Conservation (phyloP, 2,888 invertebrate genomes). For the Megaustenia siamemsis region DNA sequence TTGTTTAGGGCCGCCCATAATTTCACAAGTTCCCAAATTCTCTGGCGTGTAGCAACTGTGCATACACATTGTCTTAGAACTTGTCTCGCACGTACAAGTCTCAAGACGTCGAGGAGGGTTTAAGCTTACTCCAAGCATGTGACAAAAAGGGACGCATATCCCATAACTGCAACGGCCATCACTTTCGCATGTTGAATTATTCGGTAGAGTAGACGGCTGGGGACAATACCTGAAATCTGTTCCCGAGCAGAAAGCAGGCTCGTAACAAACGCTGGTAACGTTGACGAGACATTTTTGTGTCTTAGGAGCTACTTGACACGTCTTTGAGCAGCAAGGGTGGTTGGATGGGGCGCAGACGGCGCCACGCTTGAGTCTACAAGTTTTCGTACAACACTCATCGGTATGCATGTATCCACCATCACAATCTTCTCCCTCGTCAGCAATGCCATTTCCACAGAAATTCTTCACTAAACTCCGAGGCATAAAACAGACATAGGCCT, state of each 20-base stretch:
- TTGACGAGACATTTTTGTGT: neutral
- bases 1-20: neutral
- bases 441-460: slow-evolving; percentile 18
- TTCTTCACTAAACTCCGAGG: neutral
- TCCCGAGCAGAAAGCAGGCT: neutral
- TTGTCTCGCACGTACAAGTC: neutral
- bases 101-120: neutral
- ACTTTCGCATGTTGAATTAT: neutral
- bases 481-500: slow-evolving; percentile 36
- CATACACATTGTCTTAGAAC: neutral
- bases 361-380: neutral
- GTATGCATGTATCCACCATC: neutral
- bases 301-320: slow-evolving; percentile 8
- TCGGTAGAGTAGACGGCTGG: neutral
- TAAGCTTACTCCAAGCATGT: neutral
- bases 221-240: neutral
- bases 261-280: neutral
- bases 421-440: slow-evolving; percentile 12
- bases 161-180: neutral
- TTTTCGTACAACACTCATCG: neutral
- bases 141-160: slow-evolving; percentile 15
- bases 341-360: slow-evolving; percentile 20
- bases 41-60: neutral
- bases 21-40: neutral
- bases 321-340: slow-evolving; percentile 21